A percentile compares a stretch with the other conserved stretches of the same genome.
Evolutionary conservation across 2,888 invertebrate species (phyloP).

Genomic region (Amiota communis): DNA sequence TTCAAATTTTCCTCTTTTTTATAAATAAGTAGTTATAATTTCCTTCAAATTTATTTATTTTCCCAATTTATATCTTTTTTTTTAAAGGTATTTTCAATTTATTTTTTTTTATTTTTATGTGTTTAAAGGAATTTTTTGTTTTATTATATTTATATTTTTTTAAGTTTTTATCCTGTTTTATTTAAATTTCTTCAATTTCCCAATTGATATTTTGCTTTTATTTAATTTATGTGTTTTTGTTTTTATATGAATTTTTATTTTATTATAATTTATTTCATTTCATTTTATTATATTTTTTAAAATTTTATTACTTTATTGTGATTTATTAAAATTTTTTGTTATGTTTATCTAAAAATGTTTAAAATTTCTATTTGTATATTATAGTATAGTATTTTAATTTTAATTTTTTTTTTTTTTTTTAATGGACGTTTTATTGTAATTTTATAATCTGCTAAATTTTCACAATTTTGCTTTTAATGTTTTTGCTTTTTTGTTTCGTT

Average conservation of each 20-base stretch:
- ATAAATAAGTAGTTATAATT: constrained; percentile 38
- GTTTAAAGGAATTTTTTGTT: constrained; percentile 24
- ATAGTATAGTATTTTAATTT: no score
- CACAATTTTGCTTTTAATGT: constrained; percentile 26
- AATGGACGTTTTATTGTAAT: constrained; percentile 19
- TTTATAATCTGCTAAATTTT: constrained; percentile 26
- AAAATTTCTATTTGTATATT: no score
- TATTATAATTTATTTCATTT: no score
- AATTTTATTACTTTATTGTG: no score
- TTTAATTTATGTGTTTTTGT: no score
- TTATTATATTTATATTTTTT: constrained; percentile 17
- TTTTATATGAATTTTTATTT: no score
- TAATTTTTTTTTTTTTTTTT: constrained; percentile 20
- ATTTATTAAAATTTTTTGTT: no score
- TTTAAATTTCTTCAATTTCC: no score
- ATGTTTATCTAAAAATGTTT: no score
- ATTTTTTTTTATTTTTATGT: constrained; percentile 46
- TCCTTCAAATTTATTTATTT: constrained; percentile 47
- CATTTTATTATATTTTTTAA: no score
- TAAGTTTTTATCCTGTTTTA: no score
- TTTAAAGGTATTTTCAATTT: constrained; percentile 46
- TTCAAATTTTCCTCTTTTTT: constrained; percentile 27
- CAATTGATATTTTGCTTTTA: background rate
- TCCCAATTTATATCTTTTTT: constrained; percentile 20
- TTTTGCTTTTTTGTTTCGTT: constrained; percentile 29